phyloP scores from a whole-genome alignment of 64 coral and sea anemone genomes.

The Porites lutea region DNA sequence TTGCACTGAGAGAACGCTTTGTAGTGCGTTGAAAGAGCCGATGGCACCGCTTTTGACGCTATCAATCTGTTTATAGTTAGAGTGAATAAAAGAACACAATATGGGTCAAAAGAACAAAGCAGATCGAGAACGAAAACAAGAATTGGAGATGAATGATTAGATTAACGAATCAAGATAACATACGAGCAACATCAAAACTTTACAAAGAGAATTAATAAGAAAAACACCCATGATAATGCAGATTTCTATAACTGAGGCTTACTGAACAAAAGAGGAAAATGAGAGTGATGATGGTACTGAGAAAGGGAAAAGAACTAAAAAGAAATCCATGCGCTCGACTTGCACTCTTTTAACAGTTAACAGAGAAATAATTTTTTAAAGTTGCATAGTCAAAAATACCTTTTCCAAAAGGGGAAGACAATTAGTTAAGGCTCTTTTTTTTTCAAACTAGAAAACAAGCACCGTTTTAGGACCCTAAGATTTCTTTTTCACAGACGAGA shows the following conservation, averaged over 20 bases:
- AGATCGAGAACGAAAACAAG: conserved; percentile 5
- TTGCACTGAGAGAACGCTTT: neutral
- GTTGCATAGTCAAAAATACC: too few species aligned
- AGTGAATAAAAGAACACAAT: conserved; percentile 16
- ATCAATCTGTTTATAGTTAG: conserved; percentile 28
- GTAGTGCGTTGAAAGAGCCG: neutral
- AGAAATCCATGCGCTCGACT: neutral
- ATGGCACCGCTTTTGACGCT: neutral
- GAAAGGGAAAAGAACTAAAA: neutral
- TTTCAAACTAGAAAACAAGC: too few species aligned
- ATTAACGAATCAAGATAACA: conserved; percentile 37
- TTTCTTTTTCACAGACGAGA: too few species aligned
- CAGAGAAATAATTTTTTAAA: too few species aligned
- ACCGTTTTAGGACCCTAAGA: too few species aligned
- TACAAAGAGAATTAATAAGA: conserved; percentile 19
- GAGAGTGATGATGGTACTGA: neutral
- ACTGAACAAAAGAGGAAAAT: neutral
- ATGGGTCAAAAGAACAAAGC: conserved; percentile 11
- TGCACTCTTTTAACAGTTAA: neutral
- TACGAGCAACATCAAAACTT: neutral
- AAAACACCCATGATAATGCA: neutral
- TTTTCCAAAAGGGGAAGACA: too few species aligned
- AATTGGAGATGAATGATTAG: conserved; percentile 25
- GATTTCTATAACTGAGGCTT: conserved; percentile 22
- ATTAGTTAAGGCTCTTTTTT: too few species aligned